A percentile compares a stretch with the other conserved stretches of the same genome.
Conservation (phyloP, 2,113 vertebrate genomes). For the Aptenodytes patagonicus region DNA sequence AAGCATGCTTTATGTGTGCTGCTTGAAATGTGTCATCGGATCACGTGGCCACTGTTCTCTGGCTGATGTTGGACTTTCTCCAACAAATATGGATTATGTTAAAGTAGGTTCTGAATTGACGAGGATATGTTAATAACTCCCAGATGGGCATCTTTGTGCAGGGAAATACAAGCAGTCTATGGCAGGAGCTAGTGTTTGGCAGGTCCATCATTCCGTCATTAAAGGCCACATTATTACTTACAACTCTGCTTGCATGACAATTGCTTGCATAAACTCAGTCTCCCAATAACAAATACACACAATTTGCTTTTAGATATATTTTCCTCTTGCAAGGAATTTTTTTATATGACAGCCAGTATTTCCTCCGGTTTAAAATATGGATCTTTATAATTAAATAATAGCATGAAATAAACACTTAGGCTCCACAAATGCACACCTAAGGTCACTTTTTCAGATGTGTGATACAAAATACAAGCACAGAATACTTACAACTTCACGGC, state of each 20-base stretch:
- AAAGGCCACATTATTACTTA: conserved; percentile 99
- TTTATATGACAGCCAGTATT: background rate
- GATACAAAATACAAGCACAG: background rate
- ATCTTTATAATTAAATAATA: background rate
- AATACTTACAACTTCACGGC: background rate
- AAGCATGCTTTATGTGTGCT: conserved; percentile 89
- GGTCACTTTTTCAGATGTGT: background rate
- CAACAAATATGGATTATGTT: conserved; percentile 99
- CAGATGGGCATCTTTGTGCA: conserved; percentile 91
- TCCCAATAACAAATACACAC: conserved; percentile 61
- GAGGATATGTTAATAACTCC: conserved; percentile 99
- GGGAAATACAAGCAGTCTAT: conserved; percentile 88
- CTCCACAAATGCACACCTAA: background rate
- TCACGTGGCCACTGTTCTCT: conserved; percentile 87
- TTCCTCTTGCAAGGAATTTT: background rate
- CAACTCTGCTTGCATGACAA: conserved; percentile 98
- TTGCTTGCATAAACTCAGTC: conserved; percentile 80
- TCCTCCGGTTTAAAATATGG: background rate
- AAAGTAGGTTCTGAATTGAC: conserved; percentile 96
- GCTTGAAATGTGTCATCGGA: conserved; percentile 90
- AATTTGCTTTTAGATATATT: conserved; percentile 42
- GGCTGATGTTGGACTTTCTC: conserved; percentile 94
- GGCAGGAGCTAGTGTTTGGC: conserved; percentile 95
- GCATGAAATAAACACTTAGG: background rate
- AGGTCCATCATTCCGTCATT: conserved; percentile 99